These are phyloP conservation scores for Drosophila percnosoma DNA, from an alignment of 2,888 invertebrate genomes.

Conservation along the genomic window DNA sequence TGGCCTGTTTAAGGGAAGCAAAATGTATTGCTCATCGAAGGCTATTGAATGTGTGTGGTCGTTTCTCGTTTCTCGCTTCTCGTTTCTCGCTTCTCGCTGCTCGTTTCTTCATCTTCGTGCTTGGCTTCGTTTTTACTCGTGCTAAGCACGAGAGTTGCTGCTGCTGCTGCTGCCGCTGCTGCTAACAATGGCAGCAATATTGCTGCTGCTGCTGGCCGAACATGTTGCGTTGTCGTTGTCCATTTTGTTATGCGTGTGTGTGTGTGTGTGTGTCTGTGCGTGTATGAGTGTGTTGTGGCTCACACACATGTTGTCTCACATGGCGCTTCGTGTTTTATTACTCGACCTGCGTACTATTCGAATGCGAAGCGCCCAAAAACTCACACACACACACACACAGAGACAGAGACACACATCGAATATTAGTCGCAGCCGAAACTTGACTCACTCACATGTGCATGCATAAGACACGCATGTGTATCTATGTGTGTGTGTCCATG, in stretches of 20 bases:
- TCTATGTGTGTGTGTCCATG: conserved; percentile 33
- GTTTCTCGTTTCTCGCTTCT: conserved; percentile 24
- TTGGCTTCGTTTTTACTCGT: conserved; percentile 30
- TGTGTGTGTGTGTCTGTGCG: conserved; percentile 36
- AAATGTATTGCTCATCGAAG: conserved; percentile 82
- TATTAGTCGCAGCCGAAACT: conserved; percentile 60
- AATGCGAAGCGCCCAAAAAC: conserved; percentile 59
- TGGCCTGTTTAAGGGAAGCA: conserved; percentile 66
- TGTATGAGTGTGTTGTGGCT: conserved; percentile 34
- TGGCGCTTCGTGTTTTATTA: conserved; percentile 78
- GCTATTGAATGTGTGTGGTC: conserved; percentile 78
- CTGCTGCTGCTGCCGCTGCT: conserved; percentile 23
- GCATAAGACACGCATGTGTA: conserved; percentile 16
- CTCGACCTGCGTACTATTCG: conserved; percentile 77
- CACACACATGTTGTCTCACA: conserved; percentile 70
- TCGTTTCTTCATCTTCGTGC: conserved; percentile 19
- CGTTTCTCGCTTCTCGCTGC: conserved; percentile 19
- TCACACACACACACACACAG: conserved; percentile 30
- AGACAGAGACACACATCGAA: conserved; percentile 32
- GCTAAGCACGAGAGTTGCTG: conserved; percentile 13
- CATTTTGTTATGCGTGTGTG: conserved; percentile 46
- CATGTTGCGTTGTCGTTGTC: conserved; percentile 76
- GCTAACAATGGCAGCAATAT: conserved; percentile 67
- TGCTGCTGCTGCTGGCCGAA: conserved; percentile 70
- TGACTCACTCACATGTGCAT: conserved; percentile 21